A percentile compares a stretch with the other conserved stretches of the same genome.
phyloP scores from a whole-genome alignment of 2,797 vertebrate species.

The Brotula barbata region DNA sequence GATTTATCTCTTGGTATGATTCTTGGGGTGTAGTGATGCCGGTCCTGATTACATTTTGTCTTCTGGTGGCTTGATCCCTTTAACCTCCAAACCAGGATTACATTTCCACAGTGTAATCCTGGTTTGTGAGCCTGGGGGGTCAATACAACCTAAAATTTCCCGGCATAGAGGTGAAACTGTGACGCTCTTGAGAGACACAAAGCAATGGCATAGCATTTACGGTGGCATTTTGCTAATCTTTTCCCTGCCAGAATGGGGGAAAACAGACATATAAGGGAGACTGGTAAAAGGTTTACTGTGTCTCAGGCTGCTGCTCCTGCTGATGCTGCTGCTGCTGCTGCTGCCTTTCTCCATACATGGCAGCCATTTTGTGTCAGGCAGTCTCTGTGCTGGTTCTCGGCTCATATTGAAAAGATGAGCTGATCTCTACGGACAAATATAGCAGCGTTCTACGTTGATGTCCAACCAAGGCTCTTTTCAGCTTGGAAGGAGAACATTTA shows the following conservation, averaged over 20 bases:
- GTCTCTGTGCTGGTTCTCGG: conserved; percentile 40
- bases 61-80: conserved; percentile 64
- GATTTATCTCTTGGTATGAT: conserved; percentile 53
- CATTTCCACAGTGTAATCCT: conserved; percentile 60
- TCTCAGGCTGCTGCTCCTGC: conserved; percentile 32
- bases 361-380: conserved; percentile 74
- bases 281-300: conserved; percentile 41
- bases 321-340: conserved; percentile 55
- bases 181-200: conserved; percentile 13
- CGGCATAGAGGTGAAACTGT: conserved; percentile 32
- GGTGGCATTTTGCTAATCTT: conserved; percentile 55
- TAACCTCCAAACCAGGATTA: conserved; percentile 70
- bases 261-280: conserved; percentile 14
- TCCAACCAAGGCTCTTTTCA: conserved; percentile 8
- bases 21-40: conserved; percentile 59
- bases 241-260: conserved; percentile 39
- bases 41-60: conserved; percentile 64
- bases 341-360: conserved; percentile 59
- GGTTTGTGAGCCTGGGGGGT: conserved; percentile 36
- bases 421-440: conserved; percentile 22
- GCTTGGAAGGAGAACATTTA: conserved; percentile 10
- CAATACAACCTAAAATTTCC: conserved; percentile 48
- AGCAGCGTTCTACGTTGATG: not conserved
- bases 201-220: conserved; percentile 58
- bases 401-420: conserved; percentile 24